Base-by-base conservation (phyloP, 2,113 vertebrate species). In the Rhinoptilus africanus region DNA sequence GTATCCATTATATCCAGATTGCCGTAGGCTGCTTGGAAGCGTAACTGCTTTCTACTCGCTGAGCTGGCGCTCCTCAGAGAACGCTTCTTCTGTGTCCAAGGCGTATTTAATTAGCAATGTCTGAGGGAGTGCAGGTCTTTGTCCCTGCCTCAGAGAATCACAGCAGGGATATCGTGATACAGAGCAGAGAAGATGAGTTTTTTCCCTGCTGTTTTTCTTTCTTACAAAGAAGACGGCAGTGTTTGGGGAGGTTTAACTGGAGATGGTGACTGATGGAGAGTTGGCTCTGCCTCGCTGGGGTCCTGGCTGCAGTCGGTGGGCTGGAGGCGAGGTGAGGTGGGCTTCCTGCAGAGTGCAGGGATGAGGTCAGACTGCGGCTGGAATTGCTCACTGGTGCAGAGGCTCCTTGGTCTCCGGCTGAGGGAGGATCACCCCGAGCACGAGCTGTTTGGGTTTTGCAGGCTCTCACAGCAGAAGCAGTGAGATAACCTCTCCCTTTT, bases 101-200 rank as follows among this genome's bases (percentile, higher is more conserved):
- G 48, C 77, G 74, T 66, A 63, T 94, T 89, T 95, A 92, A 96
- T 96, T 92, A 97, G 94, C 0, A 4, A 39, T 60, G 53, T 85
- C 78, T 93, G 88, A 97, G 82, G 2, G 3, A 94, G 69, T 47
- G 72, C 93, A 96, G 88, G 69, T 68, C 34, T 35, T 57, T 45
- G 43, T 93, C 45, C 32, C 60, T 95, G 89, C 85, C 66, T 78
- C 54, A 71, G 80, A 77, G 79, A 54, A 81, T 66, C 1, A 1
- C 53, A 94, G 87, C 53, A 50, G 86, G 66, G 59, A 34, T 63
- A 28, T 95, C 89, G 82, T 82, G 85, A 92, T 76, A 35, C 43
- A 89, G 68, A 97, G 64, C 53, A 92, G 75, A 93, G 28, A 62
- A 68, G 30, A 78, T 0, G 63, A 60, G 7, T 4, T 80, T 84